Evolutionary conservation across 1,140 invertebrate genomes (phyloP), one percentile per base, ranked within the genome.

Genomic region (Heliconius hewitsoni): DNA sequence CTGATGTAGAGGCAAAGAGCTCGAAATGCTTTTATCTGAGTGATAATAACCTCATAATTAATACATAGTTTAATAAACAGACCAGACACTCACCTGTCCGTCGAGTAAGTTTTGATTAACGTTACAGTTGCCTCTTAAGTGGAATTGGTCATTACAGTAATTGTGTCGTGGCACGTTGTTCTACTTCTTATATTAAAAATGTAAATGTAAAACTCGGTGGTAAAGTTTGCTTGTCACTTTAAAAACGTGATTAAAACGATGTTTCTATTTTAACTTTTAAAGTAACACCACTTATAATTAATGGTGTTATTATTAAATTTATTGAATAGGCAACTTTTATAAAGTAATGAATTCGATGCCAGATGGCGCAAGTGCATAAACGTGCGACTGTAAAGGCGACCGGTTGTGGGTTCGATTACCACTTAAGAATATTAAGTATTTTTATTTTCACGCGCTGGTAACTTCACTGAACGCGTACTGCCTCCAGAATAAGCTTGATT

Each of bases 91-190:
- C 27, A 16, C 30, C 60, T 66, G 23, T 27, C 60, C 11, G 11
- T 66, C 3, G 23, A 30, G 13, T 66, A 66, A 66, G 60, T 88
- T 84, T 81, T 85, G 78, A 83, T 81, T 82, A 78, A 81, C 82
- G 85, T 83, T 87, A 85, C 83, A 74, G 71, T 80, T 80, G 71
- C 46, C 79, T 80, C 74, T 76, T 76, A 80, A 84, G 82, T 84
- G 82, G 74, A 74, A 72, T 83, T 82, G 80, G 83, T 88, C 84
- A 84, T 85, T 86, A 85, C 72, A 75, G 52, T 83, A 85, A 83
- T 87, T 84, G 81, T 81, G 60, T 75, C 71, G 66, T 46, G 81
- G 23, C 73, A 37, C 52, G 66, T 70, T 57, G 78, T 23, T 30
- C 73, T 30, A 60, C 30, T 75, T 78, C 74, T 71, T 82, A 75